phyloP scores from a whole-genome alignment of 2,888 invertebrate species.

The Oscheius sp. region DNA sequence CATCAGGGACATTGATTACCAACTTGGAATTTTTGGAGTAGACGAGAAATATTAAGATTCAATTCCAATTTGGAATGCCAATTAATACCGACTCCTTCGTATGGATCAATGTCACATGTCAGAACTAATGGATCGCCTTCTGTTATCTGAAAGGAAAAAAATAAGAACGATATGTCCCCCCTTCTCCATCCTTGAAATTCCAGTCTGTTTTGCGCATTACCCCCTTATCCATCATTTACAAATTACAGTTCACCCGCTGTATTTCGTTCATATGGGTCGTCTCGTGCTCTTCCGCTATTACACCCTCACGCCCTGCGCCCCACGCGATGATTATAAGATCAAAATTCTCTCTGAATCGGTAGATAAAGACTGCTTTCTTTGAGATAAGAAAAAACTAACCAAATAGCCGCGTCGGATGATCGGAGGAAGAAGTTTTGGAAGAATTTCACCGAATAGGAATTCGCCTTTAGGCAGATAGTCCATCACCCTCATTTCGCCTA shows the following conservation, averaged over 20 bases:
- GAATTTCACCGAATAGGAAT: conserved; percentile 46
- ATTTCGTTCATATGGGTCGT: too few species aligned
- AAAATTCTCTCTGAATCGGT: too few species aligned
- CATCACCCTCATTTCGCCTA: conserved; percentile 39
- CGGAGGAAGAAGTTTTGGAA: conserved; percentile 44
- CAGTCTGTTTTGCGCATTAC: not conserved
- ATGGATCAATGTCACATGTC: conserved; percentile 41
- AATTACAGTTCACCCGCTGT: too few species aligned
- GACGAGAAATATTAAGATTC: conserved; percentile 25
- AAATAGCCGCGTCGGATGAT: conserved; percentile 37
- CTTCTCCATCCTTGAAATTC: not conserved
- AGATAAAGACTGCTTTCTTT: too few species aligned
- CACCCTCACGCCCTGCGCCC: too few species aligned
- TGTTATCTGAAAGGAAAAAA: conserved; percentile 27
- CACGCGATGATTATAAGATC: too few species aligned
- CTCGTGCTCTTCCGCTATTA: not conserved
- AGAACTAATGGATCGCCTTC: conserved; percentile 42
- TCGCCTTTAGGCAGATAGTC: conserved; percentile 50
- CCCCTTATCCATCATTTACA: too few species aligned
- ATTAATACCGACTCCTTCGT: conserved; percentile 41
- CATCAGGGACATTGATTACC: conserved; percentile 10
- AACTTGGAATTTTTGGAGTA: conserved; percentile 30
- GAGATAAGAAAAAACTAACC: not conserved
- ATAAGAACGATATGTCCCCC: too few species aligned
- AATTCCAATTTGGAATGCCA: conserved; percentile 35